These are phyloP conservation scores for Phacellophora camtschatica DNA, from an alignment of 30 jellyfish, hydroid and myxozoan species.

Conservation along the genomic window DNA sequence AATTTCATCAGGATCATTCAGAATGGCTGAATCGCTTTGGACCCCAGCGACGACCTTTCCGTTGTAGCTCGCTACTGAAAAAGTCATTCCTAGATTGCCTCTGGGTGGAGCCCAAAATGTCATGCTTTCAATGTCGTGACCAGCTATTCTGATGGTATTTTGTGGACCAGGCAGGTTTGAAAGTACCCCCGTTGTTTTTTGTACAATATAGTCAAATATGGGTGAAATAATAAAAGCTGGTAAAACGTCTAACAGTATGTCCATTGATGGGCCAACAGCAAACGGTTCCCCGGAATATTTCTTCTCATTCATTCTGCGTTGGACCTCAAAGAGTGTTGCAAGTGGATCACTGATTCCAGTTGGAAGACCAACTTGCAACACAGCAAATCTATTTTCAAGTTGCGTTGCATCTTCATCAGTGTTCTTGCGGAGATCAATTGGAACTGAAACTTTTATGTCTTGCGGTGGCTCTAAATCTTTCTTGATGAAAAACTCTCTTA, in stretches of 20 bases:
- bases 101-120: constrained; percentile 92
- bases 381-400: constrained; percentile 77
- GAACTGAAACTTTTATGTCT: constrained; percentile 56
- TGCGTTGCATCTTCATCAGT: constrained; percentile 56
- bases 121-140: constrained; percentile 39
- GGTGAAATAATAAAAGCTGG: constrained; percentile 63
- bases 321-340: constrained; percentile 45
- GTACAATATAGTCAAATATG: constrained; percentile 29
- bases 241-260: constrained; percentile 19
- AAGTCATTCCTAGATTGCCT: constrained; percentile 69
- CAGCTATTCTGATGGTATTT: constrained; percentile 29
- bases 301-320: constrained; percentile 44
- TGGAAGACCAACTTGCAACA: constrained; percentile 49
- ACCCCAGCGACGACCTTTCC: constrained; percentile 65
- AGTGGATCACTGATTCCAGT: constrained; percentile 43
- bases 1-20: constrained; percentile 64
- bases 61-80: constrained; percentile 65
- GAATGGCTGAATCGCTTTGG: constrained; percentile 49
- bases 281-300: constrained; percentile 82
- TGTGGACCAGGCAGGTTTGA: constrained; percentile 87
- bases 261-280: constrained; percentile 66
- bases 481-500: constrained; percentile 61
- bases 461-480: constrained; percentile 55
- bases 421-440: constrained; percentile 78
- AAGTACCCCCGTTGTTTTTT: constrained; percentile 64